phyloP scores from a whole-genome alignment of 2,888 invertebrate genomes.

The Tetanocera ferruginea region DNA sequence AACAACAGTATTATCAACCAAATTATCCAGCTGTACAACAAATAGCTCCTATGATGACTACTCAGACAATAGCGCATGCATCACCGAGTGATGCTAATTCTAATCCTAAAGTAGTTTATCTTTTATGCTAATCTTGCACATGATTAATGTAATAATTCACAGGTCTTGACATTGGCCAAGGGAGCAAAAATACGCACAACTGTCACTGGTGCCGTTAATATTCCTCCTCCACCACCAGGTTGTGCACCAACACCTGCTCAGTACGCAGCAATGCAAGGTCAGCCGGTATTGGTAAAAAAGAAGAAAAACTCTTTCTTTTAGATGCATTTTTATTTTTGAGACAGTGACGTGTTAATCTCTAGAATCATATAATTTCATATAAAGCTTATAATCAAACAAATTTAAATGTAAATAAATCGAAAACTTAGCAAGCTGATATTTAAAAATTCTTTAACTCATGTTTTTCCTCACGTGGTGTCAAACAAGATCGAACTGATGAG shows the following conservation, averaged over 20 bases:
- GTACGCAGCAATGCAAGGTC: slow-evolving; percentile 66
- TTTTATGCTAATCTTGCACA: not conserved
- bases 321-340: not conserved
- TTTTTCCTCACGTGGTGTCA: too few relatives aligned
- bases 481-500: too few relatives aligned
- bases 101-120: slow-evolving; percentile 15
- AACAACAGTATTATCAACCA: slow-evolving; percentile 46
- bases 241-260: slow-evolving; percentile 67
- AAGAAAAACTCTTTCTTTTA: slow-evolving; percentile 63
- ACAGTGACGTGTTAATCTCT: too few relatives aligned
- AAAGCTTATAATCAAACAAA: too few relatives aligned
- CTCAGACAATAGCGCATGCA: not conserved
- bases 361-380: too few relatives aligned
- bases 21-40: slow-evolving; percentile 1
- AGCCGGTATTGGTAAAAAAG: slow-evolving; percentile 61
- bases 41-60: slow-evolving; percentile 8
- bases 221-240: slow-evolving; percentile 69
- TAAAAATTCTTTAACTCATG: too few relatives aligned
- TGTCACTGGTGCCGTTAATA: slow-evolving; percentile 57
- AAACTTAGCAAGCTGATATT: too few relatives aligned
- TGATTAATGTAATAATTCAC: not conserved
- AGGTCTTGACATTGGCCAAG: slow-evolving; percentile 55
- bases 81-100: not conserved
- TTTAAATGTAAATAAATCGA: too few relatives aligned
- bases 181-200: slow-evolving; percentile 58